Evolutionary conservation across 2,113 vertebrate genomes (phyloP).

Genomic region (Salvelinus alpinus): DNA sequence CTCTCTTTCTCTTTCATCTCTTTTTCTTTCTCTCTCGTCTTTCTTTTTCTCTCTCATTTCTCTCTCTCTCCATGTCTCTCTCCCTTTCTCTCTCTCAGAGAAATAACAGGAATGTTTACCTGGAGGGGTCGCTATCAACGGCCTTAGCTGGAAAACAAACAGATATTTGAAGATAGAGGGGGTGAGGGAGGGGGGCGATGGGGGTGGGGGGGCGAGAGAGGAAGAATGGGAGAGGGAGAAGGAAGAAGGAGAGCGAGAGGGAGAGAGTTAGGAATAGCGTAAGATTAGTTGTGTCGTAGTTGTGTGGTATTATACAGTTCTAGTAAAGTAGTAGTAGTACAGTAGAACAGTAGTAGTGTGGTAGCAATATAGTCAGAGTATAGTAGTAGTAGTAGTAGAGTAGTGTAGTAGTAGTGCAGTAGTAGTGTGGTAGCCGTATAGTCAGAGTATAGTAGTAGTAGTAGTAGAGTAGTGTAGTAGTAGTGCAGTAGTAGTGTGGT

Average conservation of each 20-base stretch:
- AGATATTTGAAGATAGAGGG: neutral
- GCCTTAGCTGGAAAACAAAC: conserved; percentile 68
- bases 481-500: too few relatives aligned
- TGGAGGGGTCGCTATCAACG: conserved; percentile 77
- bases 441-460: too few relatives aligned
- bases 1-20: neutral
- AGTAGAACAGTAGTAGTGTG: too few relatives aligned
- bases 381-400: too few relatives aligned
- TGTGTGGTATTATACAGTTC: neutral
- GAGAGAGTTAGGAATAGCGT: neutral
- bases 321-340: neutral
- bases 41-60: neutral
- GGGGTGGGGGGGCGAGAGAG: neutral
- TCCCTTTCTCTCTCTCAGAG: conserved; percentile 20
- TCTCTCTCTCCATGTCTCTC: neutral
- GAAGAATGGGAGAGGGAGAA: neutral
- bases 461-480: too few relatives aligned
- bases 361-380: too few relatives aligned
- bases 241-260: neutral
- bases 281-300: neutral
- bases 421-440: too few relatives aligned
- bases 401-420: too few relatives aligned
- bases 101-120: conserved; percentile 56
- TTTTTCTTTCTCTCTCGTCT: neutral
- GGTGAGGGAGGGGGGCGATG: neutral